Evolutionary conservation across 2,113 vertebrate genomes (phyloP).

Genomic region (Oreocharis arfaki): DNA sequence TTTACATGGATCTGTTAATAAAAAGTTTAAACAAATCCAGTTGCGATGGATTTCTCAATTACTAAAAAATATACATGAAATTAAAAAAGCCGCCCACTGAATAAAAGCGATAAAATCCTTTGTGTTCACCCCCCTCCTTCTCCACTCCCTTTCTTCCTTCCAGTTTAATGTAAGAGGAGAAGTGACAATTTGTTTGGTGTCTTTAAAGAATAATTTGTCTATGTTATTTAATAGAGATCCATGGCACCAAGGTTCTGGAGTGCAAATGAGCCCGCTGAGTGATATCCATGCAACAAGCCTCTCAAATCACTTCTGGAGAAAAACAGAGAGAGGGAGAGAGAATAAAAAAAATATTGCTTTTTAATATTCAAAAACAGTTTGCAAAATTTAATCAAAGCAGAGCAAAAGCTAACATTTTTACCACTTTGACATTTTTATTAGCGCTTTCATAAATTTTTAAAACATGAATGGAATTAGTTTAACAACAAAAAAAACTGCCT

Average conservation of each 20-base stretch:
- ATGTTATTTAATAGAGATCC: constrained; percentile 84
- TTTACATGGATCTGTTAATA: constrained; percentile 51
- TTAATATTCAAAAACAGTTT: constrained; percentile 89
- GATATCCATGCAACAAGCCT: constrained; percentile 73
- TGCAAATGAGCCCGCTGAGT: constrained; percentile 78
- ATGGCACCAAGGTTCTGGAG: constrained; percentile 78
- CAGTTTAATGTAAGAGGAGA: constrained; percentile 74
- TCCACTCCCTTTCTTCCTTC: constrained; percentile 60
- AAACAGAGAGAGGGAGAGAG: constrained; percentile 67
- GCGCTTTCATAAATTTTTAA: constrained; percentile 86
- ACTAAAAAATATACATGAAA: constrained; percentile 65
- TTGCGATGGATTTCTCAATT: constrained; percentile 61
- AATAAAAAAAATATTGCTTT: constrained; percentile 82
- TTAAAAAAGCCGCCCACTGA: constrained; percentile 45
- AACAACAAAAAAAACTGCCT: constrained; percentile 78
- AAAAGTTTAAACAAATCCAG: constrained; percentile 65
- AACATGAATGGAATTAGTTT: constrained; percentile 85
- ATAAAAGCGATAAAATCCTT: constrained; percentile 70
- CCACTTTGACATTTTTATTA: constrained; percentile 87
- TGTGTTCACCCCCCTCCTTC: constrained; percentile 30
- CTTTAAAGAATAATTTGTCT: constrained; percentile 85
- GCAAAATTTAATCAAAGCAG: constrained; percentile 87
- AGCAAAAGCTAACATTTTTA: constrained; percentile 88
- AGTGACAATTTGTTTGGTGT: constrained; percentile 85
- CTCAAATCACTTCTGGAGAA: constrained; percentile 72